Evolutionary conservation across 2,113 vertebrate species (phyloP).

Genomic region (Dissostichus mawsoni): DNA sequence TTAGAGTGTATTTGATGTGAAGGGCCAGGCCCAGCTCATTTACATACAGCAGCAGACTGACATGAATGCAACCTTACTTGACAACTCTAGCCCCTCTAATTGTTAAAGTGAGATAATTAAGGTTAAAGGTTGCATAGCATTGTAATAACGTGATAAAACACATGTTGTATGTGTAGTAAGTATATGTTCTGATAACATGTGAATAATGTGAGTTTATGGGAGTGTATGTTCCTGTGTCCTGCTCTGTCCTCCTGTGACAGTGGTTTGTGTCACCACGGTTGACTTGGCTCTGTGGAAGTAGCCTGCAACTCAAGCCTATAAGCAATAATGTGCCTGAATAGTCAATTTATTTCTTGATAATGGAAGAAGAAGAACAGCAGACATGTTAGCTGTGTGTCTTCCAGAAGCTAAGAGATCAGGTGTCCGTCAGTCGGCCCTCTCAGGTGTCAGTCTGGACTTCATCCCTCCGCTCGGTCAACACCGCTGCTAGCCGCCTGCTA

Average conservation of each 20-base stretch:
- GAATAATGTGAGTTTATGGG: not conserved
- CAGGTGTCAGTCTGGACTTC: constrained; percentile 3
- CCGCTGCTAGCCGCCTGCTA: constrained; percentile 18
- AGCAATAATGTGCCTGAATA: constrained; percentile 7
- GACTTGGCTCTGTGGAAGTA: not conserved
- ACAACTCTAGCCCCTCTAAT: too few species aligned
- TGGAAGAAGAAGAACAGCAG: not conserved
- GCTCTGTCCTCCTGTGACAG: not conserved
- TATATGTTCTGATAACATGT: not conserved
- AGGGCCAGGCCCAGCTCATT: too few species aligned
- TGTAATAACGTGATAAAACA: not conserved
- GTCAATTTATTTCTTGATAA: not conserved
- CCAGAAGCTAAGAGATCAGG: not conserved
- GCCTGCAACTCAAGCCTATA: constrained; percentile 8
- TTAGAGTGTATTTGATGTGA: too few species aligned
- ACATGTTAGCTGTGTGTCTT: too few species aligned
- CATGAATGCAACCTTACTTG: too few species aligned
- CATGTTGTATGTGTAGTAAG: not conserved
- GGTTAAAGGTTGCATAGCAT: too few species aligned
- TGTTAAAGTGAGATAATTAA: too few species aligned
- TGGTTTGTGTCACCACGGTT: not conserved
- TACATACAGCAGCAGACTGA: too few species aligned
- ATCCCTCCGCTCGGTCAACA: constrained; percentile 2
- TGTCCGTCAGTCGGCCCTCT: constrained; percentile 14
- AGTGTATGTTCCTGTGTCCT: not conserved